Percentiles rank a stretch among this genome's conserved stretches.
These are phyloP conservation scores for Characodon lateralis DNA, from an alignment of 2,797 vertebrate species.

Conservation along the genomic window DNA sequence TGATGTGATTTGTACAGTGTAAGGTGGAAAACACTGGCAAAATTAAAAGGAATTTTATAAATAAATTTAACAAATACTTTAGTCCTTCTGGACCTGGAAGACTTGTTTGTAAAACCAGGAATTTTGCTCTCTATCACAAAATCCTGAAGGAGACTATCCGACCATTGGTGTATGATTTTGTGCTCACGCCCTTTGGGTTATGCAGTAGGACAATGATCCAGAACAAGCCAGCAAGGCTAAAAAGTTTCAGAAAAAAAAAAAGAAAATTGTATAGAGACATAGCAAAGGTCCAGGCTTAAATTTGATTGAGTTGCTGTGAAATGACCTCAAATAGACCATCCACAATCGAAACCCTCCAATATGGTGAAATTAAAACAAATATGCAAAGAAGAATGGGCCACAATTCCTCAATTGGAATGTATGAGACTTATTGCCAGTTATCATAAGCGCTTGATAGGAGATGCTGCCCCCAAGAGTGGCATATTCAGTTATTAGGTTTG, in stretches of 20 bases:
- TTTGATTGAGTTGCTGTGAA: not conserved
- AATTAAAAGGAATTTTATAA: no score
- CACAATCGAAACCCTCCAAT: not conserved
- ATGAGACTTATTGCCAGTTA: no score
- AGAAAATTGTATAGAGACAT: no score
- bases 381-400: not conserved
- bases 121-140: no score
- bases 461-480: not conserved
- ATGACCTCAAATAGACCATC: not conserved
- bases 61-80: no score
- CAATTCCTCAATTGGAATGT: not conserved
- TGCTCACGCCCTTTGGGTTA: no score
- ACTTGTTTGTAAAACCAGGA: no score
- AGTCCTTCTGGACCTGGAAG: no score
- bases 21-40: no score
- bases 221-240: not conserved
- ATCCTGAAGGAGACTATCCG: no score
- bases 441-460: not conserved
- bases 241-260: not conserved
- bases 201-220: not conserved
- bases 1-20: no score
- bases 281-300: not conserved
- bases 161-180: no score
- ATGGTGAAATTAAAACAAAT: not conserved
- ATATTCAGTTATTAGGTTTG: not conserved